phyloP scores from a whole-genome alignment of 2,113 vertebrate genomes.

The Albula goreensis region DNA sequence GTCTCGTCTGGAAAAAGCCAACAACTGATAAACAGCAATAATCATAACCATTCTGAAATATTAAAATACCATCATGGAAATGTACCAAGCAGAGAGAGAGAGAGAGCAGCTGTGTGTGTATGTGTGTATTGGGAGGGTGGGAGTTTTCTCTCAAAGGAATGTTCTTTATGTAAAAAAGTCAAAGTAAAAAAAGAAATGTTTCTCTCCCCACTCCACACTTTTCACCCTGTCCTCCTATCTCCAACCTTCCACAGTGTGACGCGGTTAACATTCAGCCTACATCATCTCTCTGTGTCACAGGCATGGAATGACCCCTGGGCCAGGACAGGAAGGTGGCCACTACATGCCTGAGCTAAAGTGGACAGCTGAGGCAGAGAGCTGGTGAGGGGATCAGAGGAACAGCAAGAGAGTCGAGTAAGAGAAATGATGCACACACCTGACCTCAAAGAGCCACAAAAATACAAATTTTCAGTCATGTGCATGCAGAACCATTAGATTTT shows the following conservation, averaged over 20 bases:
- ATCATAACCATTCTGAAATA: conserved; percentile 40
- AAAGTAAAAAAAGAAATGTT: not conserved
- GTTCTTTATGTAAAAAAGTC: conserved; percentile 48
- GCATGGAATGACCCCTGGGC: conserved; percentile 28
- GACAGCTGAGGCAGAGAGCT: not conserved
- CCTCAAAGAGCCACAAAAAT: conserved; percentile 30
- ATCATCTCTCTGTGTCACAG: conserved; percentile 24
- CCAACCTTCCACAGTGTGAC: conserved; percentile 35
- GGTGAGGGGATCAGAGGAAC: not conserved
- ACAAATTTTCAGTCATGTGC: not conserved
- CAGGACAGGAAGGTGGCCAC: conserved; percentile 17
- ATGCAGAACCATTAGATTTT: not conserved
- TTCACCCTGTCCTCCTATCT: conserved; percentile 36
- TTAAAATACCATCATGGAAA: conserved; percentile 33
- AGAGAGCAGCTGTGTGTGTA: conserved; percentile 23
- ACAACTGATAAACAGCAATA: conserved; percentile 54
- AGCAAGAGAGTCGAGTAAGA: not conserved
- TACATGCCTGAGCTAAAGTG: conserved; percentile 29
- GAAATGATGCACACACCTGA: conserved; percentile 30
- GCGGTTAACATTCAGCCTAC: conserved; percentile 30
- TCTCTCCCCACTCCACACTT: conserved; percentile 30
- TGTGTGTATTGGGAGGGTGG: conserved; percentile 1
- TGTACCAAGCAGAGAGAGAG: conserved; percentile 26
- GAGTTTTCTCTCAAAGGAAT: conserved; percentile 43
- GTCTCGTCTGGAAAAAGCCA: conserved; percentile 69